Evolutionary conservation across 2,797 vertebrate genomes (phyloP), one percentile per base, ranked within the genome.

Genomic region (Sebastes baramenuke): DNA sequence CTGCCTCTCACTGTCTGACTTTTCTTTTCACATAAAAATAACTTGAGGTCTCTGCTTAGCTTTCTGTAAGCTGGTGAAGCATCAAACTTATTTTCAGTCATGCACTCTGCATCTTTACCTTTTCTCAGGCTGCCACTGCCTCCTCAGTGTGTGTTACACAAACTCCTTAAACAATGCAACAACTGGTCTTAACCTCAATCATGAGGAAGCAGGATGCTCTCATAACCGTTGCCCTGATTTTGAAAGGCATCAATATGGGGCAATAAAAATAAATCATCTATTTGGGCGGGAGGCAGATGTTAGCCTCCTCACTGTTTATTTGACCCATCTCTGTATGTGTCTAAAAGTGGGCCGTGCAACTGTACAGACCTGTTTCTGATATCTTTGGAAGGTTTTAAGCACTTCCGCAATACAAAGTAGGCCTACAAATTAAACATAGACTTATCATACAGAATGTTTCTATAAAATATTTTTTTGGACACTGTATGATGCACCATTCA

Each of bases 191-290:
- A 46, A 59, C 52, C 73, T 75, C 27, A 20, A 20, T 72, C 16
- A 5, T 2, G 3, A 18, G 54, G 59, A 68, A 60, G 38, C 67
- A 65, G 58, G 64, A 69, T 36, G n/a, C 42, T 81, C 70, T 52
- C 38, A n/a, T 4, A 54, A 29, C 72, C 7, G 56, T 54, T 72
- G 62, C 55, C 81, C 82, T 78, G 69, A 65, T 86, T 66, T 84
- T 72, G 49, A 75, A 30, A 42, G n/a, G 0, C 66, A 30, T 60
- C 18, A 18, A 82, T 75, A 25, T 84, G 72, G 79, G 75, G 54
- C 78, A 79, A 82, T 75, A 68, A 80, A 89, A 88, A 78, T 89
- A 87, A 85, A 75, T 79, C 13, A 67, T 83, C 90, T 80, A 89
- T 86, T 90, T 92, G 20, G 76, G 87, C 42, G n/a, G 25, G 27